A percentile compares a stretch with the other conserved stretches of the same genome.
phyloP scores from a whole-genome alignment of 2,797 vertebrate genomes.

The Morelia viridis region DNA sequence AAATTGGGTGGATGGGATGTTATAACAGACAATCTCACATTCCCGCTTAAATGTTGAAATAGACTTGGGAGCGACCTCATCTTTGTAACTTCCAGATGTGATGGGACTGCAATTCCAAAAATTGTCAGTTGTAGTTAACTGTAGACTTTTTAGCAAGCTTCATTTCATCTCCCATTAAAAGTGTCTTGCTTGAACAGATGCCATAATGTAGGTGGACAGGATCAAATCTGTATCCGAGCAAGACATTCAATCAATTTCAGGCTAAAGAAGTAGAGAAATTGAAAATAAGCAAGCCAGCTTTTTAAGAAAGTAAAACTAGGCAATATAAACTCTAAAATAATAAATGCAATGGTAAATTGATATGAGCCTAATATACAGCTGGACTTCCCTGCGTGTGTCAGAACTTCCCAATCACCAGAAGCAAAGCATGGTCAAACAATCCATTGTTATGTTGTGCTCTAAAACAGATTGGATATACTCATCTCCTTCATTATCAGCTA shows the following conservation, averaged over 20 bases:
- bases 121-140: neutral
- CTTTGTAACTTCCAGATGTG: neutral
- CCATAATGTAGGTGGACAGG: neutral
- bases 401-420: neutral
- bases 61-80: neutral
- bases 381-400: neutral
- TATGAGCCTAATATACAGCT: neutral
- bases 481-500: neutral
- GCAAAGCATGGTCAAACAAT: neutral
- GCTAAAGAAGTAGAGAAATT: neutral
- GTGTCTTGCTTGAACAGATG: neutral
- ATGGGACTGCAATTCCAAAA: neutral
- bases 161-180: neutral
- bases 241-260: neutral
- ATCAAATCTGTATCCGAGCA: neutral
- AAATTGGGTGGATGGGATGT: neutral
- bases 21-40: neutral
- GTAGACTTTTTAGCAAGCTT: neutral
- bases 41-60: neutral
- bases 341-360: neutral
- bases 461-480: neutral
- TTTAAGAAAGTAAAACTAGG: neutral
- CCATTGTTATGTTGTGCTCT: neutral
- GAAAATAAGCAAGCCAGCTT: neutral
- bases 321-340: neutral